Conservation (phyloP, 1,140 invertebrate genomes). For the Sitophilus oryzae region DNA sequence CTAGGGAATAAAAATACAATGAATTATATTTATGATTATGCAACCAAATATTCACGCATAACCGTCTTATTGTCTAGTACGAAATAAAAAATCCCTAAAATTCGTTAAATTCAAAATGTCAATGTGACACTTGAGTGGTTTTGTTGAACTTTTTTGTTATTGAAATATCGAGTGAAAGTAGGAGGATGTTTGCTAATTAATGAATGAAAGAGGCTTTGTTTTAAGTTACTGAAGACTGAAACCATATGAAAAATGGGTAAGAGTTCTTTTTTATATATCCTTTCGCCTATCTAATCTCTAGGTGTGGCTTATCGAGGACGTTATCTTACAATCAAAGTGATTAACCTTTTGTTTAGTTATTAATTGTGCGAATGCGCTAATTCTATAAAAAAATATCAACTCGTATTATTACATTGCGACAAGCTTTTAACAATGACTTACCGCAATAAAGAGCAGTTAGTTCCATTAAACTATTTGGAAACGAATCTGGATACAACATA, state of each 20-base stretch:
- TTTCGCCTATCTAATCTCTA: conserved; percentile 18
- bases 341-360: conserved; percentile 8
- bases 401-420: conserved; percentile 7
- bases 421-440: conserved; percentile 4
- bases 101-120: neutral
- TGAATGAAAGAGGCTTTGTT: conserved; percentile 8
- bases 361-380: neutral
- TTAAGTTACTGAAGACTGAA: conserved; percentile 10
- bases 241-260: conserved; percentile 17
- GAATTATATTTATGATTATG: neutral
- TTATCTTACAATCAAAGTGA: conserved; percentile 9
- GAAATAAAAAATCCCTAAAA: neutral
- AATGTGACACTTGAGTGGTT: conserved; percentile 4
- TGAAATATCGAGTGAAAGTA: conserved; percentile 16
- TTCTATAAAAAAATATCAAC: no score
- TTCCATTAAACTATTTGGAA: conserved; percentile 21
- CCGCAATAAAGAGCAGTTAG: neutral
- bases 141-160: conserved; percentile 19
- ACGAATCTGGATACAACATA: conserved; percentile 26
- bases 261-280: neutral
- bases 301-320: conserved; percentile 23
- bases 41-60: neutral
- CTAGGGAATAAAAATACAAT: neutral
- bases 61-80: neutral
- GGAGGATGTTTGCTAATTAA: conserved; percentile 2